Evolutionary conservation across 1,140 invertebrate species (phyloP).

Genomic region (Kradibia gibbosae): DNA sequence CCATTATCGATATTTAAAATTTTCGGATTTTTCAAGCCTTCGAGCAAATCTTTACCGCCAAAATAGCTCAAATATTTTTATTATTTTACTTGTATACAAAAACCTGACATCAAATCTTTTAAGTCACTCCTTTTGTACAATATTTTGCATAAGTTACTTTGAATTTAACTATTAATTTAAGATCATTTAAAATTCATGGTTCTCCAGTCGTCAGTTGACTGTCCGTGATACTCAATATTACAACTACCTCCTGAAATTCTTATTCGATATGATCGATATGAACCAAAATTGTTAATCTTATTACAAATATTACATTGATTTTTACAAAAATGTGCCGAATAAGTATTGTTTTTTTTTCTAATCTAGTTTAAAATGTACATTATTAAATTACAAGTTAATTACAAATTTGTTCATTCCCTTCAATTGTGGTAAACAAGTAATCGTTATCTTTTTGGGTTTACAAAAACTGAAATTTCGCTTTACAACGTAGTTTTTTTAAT

Average conservation of each 20-base stretch:
- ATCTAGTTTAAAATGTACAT: too few species aligned
- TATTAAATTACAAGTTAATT: too few species aligned
- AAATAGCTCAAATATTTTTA: not conserved
- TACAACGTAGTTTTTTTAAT: too few species aligned
- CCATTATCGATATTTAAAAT: slow-evolving; percentile 11
- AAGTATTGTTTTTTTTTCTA: too few species aligned
- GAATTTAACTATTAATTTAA: too few species aligned
- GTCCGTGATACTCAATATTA: not conserved
- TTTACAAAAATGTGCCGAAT: too few species aligned
- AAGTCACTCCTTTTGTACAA: slow-evolving; percentile 13
- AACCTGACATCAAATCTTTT: slow-evolving; percentile 2
- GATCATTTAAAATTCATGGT: not conserved
- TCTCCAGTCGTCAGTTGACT: not conserved
- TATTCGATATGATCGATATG: too few species aligned
- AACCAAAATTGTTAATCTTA: not conserved
- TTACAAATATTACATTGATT: not conserved
- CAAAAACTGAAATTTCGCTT: too few species aligned
- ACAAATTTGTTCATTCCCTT: too few species aligned
- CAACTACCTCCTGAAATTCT: too few species aligned
- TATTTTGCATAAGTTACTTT: slow-evolving; percentile 28
- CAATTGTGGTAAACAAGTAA: too few species aligned
- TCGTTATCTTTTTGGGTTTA: too few species aligned
- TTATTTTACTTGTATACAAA: not conserved
- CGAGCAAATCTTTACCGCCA: not conserved
- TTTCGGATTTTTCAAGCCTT: not conserved